phyloP scores from a whole-genome alignment of 2,888 invertebrate species.

The Mallateleia sp. region DNA sequence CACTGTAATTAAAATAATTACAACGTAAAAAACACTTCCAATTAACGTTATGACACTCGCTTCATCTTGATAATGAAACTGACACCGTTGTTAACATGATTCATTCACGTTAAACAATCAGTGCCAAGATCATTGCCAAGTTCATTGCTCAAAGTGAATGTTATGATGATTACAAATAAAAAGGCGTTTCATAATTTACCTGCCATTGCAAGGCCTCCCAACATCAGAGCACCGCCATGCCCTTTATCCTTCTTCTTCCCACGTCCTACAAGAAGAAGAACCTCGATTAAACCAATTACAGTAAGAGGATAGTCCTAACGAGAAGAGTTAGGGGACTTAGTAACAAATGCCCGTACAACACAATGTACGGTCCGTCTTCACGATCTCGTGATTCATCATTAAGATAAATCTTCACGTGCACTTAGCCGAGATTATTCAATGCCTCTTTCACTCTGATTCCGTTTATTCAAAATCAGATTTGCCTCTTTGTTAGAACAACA shows the following conservation, averaged over 20 bases:
- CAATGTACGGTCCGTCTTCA: conserved; percentile 26
- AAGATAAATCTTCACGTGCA: conserved; percentile 49
- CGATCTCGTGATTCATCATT: conserved; percentile 56
- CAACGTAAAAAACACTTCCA: too few species aligned
- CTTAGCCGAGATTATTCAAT: conserved; percentile 48
- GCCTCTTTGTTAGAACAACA: conserved; percentile 33
- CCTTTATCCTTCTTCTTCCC: conserved; percentile 90
- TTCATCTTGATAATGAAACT: not conserved
- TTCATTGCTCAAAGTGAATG: not conserved
- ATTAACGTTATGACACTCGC: too few species aligned
- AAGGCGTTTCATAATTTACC: conserved; percentile 83
- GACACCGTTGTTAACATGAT: not conserved
- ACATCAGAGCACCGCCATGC: conserved; percentile 90
- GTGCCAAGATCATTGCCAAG: not conserved
- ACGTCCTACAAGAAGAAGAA: conserved; percentile 89
- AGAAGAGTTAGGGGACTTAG: conserved; percentile 37
- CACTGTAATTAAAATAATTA: too few species aligned
- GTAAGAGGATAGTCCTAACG: conserved; percentile 42
- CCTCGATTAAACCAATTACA: conserved; percentile 67
- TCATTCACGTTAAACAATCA: conserved; percentile 1
- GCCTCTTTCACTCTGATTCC: conserved; percentile 60
- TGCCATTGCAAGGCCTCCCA: conserved; percentile 91
- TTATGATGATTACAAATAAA: not conserved
- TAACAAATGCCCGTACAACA: conserved; percentile 39
- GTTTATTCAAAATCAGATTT: conserved; percentile 46